Evolutionary conservation across 2,888 invertebrate species (phyloP).

Genomic region (Panopea generosa): DNA sequence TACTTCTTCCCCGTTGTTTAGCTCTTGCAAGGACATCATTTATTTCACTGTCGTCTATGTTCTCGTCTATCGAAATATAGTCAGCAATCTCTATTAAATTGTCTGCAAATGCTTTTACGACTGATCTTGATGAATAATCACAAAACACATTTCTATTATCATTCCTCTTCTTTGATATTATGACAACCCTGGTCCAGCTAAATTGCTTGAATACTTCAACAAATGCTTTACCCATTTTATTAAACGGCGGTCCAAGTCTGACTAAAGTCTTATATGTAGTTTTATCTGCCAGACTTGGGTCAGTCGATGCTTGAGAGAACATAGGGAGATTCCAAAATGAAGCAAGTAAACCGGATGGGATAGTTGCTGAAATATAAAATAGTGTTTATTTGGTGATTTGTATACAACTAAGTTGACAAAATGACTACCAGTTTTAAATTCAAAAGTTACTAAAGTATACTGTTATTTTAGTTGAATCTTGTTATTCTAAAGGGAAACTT

Average conservation of each 20-base stretch:
- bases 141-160: slow-evolving; percentile 74
- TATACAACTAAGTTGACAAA: too few relatives aligned
- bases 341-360: slow-evolving; percentile 72
- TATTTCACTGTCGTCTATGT: slow-evolving; percentile 62
- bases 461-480: too few relatives aligned
- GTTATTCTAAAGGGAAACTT: too few relatives aligned
- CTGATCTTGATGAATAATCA: slow-evolving; percentile 73
- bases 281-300: slow-evolving; percentile 75
- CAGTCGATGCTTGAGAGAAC: slow-evolving; percentile 76
- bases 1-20: slow-evolving; percentile 73
- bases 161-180: slow-evolving; percentile 67
- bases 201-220: slow-evolving; percentile 65
- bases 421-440: too few relatives aligned
- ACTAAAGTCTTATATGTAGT: slow-evolving; percentile 71
- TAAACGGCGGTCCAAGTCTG: slow-evolving; percentile 75
- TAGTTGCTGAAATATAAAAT: slow-evolving; percentile 70
- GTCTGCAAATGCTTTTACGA: slow-evolving; percentile 59
- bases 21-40: slow-evolving; percentile 64
- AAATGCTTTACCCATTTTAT: slow-evolving; percentile 73
- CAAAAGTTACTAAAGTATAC: too few relatives aligned
- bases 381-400: too few relatives aligned
- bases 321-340: slow-evolving; percentile 79
- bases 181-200: slow-evolving; percentile 70
- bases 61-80: slow-evolving; percentile 66
- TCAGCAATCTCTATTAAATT: slow-evolving; percentile 69